phyloP scores from a whole-genome alignment of 2,888 invertebrate genomes.

The Iselma pallidipennis region DNA sequence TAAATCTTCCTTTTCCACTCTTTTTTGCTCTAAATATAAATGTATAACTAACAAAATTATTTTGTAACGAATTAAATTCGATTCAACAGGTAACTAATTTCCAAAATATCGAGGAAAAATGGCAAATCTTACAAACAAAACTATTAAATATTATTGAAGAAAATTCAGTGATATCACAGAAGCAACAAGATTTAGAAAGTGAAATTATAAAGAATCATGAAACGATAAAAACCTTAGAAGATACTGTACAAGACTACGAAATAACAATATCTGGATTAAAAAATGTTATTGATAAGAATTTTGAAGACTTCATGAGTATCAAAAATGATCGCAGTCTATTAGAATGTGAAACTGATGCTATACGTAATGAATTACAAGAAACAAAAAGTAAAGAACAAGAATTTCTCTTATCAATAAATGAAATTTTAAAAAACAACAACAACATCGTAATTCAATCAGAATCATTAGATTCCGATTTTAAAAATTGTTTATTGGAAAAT shows the following conservation, averaged over 20 bases:
- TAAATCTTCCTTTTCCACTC: too few relatives aligned
- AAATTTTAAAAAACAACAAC: slow-evolving; percentile 16
- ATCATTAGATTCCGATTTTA: neutral
- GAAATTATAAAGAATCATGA: slow-evolving; percentile 4
- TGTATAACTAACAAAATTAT: too few relatives aligned
- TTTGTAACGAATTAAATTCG: too few relatives aligned
- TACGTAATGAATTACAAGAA: slow-evolving; percentile 27
- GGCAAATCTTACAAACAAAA: slow-evolving; percentile 11
- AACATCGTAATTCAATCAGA: neutral
- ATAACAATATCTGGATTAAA: slow-evolving; percentile 20
- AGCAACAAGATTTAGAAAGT: slow-evolving; percentile 19
- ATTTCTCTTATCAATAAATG: slow-evolving; percentile 18
- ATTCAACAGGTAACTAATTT: too few relatives aligned
- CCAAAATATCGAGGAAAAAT: slow-evolving; percentile 23
- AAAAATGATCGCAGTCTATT: slow-evolving; percentile 7
- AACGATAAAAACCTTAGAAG: slow-evolving; percentile 10
- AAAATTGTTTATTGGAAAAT: slow-evolving; percentile 1
- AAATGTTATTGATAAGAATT: slow-evolving; percentile 14
- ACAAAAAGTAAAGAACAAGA: slow-evolving; percentile 27
- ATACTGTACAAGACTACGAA: slow-evolving; percentile 18
- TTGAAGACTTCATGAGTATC: slow-evolving; percentile 1
- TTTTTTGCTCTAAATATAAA: too few relatives aligned
- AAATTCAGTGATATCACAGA: neutral
- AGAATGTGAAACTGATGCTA: slow-evolving; percentile 26
- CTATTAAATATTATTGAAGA: neutral